These are phyloP conservation scores for Sus scrofa DNA, from an alignment of 2,113 vertebrate species.

Conservation along the genomic window T2T-Sscrofa CM000819.6:86450001-86450500, in stretches of 20 bases:
- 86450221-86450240: background rate
- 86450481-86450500: constrained; percentile 1
- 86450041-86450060: constrained; percentile 32
- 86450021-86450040: constrained; percentile 9
- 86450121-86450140: constrained; percentile 60
- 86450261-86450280: background rate
- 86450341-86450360: rapidly evolving
- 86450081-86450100: constrained; percentile 45
- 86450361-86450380: background rate
- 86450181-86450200: constrained; percentile 56
- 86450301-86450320: background rate
- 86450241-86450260: background rate
- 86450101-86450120: background rate
- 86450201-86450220: constrained; percentile 34
- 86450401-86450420: constrained; percentile 23
- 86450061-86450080: constrained; percentile 27
- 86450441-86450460: constrained; percentile 31
- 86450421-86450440: background rate
- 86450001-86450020: constrained; percentile 21
- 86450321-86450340: background rate
- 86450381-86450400: background rate
- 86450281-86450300: background rate
- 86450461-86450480: background rate
- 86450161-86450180: background rate
- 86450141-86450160: constrained; percentile 55